phyloP scores from a whole-genome alignment of 1,140 invertebrate species.

The Cardiocondyla obscurior region DNA sequence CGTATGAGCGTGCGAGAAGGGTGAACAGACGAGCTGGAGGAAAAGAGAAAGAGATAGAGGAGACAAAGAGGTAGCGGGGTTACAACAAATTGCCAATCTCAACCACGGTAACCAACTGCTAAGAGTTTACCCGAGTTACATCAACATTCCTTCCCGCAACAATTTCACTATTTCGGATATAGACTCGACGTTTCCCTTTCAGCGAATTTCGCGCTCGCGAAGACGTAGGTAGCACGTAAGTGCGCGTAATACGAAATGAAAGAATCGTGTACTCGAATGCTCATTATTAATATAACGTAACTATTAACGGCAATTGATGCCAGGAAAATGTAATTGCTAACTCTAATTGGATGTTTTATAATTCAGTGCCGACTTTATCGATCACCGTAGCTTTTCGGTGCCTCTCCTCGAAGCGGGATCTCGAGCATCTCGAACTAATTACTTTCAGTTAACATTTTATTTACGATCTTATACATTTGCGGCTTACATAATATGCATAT shows the following conservation, averaged over 20 bases:
- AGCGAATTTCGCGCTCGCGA: neutral
- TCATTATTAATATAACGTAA: neutral
- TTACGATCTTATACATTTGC: neutral
- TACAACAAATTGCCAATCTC: slow-evolving; percentile 77
- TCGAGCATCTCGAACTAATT: neutral
- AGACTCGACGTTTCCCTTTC: neutral
- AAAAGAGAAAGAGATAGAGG: neutral
- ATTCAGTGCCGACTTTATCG: neutral
- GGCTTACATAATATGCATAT: neutral
- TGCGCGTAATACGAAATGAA: neutral
- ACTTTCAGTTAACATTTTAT: neutral
- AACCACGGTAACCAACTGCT: slow-evolving; percentile 39
- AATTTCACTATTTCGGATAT: slow-evolving; percentile 61
- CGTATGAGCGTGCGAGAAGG: neutral
- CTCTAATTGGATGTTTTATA: slow-evolving; percentile 9
- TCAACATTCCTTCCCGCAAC: slow-evolving; percentile 67
- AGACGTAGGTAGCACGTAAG: neutral
- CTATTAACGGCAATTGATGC: neutral
- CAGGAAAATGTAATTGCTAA: neutral
- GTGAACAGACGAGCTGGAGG: neutral
- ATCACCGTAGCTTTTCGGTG: neutral
- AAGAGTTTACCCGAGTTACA: slow-evolving; percentile 42
- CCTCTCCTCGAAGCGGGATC: neutral
- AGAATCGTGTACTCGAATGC: neutral
- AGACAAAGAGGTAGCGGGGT: slow-evolving; percentile 41